Evolutionary conservation across 1,140 invertebrate species (phyloP), one percentile per base, ranked within the genome.

Genomic region (Asbolus verrucosus): DNA sequence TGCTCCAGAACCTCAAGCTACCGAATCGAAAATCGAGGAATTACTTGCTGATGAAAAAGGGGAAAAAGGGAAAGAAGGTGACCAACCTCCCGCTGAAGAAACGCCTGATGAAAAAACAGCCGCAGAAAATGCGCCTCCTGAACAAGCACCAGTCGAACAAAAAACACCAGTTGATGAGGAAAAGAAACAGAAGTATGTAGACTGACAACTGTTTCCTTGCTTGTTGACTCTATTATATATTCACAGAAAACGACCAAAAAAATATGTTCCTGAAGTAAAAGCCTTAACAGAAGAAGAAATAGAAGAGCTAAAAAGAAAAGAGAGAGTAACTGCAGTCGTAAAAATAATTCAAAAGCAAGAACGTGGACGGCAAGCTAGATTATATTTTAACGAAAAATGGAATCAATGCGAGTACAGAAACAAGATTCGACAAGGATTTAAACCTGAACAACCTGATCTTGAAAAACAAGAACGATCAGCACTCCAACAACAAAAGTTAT

Each of bases 331-430:
- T 41, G 65, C 65, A 50, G 36, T 62, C 6, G 72, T 84, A 9
- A 73, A 65, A 0, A 68, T 91, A 6, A 84, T 88, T 38, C 86
- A 88, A 74, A 78, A 72, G 3, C 82, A 85, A 31, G 87, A 89
- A 74, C 80, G 86, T 65, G 84, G 82, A 0, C 81, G 87, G 63
- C 73, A 87, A 65, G 87, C 81, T 19, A 80, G 91, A 15, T 73
- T 83, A 2, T 84, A 83, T 54, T 80, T 78, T 46, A 67, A 75
- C 0, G 80, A 79, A 16, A 78, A 77, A 31, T 41, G 19, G 13
- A 13, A 39, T 36, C 74, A 79, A 9, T 11, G 43, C 31, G 54
- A 69, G 18, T 15, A 69, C 24, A 15, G 13, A 54, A 36, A 8
- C n/a, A 72, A 62, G 50, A 21, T 36, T 24, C 78, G 54, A 31